Evolutionary conservation across 2,797 vertebrate genomes (phyloP).

Genomic region (Diplodus puntazzo): DNA sequence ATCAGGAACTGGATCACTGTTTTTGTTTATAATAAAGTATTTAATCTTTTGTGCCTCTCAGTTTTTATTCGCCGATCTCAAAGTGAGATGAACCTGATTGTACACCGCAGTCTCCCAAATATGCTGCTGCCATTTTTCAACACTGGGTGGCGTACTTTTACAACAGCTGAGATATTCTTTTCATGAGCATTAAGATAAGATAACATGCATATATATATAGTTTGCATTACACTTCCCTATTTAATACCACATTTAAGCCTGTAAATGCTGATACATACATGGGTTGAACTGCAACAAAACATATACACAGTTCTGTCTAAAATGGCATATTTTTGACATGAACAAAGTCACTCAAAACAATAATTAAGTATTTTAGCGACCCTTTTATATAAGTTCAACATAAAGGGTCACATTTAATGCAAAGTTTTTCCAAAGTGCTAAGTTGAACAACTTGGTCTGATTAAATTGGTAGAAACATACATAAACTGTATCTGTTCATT

Average conservation of each 20-base stretch:
- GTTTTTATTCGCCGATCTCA: neutral
- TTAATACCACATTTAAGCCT: neutral
- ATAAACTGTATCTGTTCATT: no score
- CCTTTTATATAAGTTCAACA: no score
- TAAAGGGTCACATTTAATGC: no score
- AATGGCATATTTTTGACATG: neutral
- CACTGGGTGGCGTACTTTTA: conserved; percentile 62
- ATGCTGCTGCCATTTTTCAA: conserved; percentile 1
- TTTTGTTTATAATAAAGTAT: conserved; percentile 73
- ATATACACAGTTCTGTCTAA: neutral
- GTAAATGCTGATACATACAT: neutral
- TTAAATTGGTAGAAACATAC: no score
- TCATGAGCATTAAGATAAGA: conserved; percentile 1
- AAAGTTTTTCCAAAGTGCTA: no score
- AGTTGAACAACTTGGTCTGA: no score
- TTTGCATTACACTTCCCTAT: neutral
- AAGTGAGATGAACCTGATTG: no score
- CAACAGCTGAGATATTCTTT: neutral
- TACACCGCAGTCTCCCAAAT: no score
- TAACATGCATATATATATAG: neutral
- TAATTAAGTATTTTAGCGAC: no score
- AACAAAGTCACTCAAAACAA: neutral
- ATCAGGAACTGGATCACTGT: conserved; percentile 51
- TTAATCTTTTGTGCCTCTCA: conserved; percentile 35
- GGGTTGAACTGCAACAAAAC: neutral